Conservation (phyloP, 2,797 vertebrate species). For the Danio jaintianensis region DNA sequence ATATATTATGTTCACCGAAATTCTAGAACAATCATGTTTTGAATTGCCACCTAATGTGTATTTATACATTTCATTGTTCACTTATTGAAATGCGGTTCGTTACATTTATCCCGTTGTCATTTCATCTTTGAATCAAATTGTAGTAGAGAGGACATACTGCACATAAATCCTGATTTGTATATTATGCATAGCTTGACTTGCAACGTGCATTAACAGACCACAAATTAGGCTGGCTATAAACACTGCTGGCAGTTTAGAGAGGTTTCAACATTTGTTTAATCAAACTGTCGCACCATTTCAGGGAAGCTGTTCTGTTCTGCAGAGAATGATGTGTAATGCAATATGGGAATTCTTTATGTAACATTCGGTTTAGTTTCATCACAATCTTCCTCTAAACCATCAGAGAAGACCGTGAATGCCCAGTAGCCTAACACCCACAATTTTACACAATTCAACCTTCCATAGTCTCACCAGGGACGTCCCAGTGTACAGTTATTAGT, state of each 20-base stretch:
- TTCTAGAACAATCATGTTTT: background rate
- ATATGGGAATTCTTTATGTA: background rate
- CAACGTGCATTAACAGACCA: background rate
- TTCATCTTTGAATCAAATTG: background rate
- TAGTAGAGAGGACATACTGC: background rate
- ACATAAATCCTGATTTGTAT: background rate
- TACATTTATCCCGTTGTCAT: background rate
- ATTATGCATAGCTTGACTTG: background rate
- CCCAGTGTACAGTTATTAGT: background rate
- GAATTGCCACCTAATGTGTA: background rate
- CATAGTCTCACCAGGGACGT: background rate
- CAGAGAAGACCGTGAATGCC: background rate
- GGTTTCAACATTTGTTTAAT: background rate
- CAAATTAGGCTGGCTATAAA: conserved; percentile 12
- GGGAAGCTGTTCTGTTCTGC: conserved; percentile 1
- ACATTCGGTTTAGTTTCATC: background rate
- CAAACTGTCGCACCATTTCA: background rate
- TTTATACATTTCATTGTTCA: background rate
- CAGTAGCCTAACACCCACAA: background rate
- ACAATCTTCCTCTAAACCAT: background rate
- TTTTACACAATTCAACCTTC: conserved; percentile 16
- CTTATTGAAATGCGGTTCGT: background rate
- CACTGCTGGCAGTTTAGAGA: background rate
- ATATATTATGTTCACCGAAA: background rate
- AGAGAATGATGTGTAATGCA: background rate